Percentiles rank a stretch among this genome's conserved stretches.
phyloP scores from a whole-genome alignment of 2,888 invertebrate species.

The Dichetophora obliterata region DNA sequence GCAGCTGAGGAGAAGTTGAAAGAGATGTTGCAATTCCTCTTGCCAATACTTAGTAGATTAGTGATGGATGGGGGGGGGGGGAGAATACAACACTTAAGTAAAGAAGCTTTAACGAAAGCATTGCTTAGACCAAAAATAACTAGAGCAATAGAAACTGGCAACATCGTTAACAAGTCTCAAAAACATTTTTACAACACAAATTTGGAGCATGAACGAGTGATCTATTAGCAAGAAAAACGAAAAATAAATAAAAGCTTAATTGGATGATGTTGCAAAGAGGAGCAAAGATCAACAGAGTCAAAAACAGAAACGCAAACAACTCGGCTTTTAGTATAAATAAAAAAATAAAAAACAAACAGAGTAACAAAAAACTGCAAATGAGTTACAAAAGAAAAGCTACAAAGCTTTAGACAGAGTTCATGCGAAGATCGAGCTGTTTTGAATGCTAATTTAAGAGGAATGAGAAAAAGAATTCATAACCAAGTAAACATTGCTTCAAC shows the following conservation, averaged over 20 bases:
- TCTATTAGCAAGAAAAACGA: not conserved
- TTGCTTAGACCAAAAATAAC: not conserved
- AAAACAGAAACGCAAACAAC: not conserved
- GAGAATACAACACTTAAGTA: not conserved
- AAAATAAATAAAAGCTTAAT: not conserved
- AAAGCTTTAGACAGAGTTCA: too few relatives aligned
- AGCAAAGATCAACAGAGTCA: not conserved
- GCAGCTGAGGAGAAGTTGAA: not conserved
- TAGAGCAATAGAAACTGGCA: not conserved
- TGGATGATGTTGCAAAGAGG: not conserved
- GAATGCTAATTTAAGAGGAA: too few relatives aligned
- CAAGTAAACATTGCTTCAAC: too few relatives aligned
- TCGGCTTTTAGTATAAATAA: not conserved
- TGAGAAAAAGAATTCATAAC: too few relatives aligned
- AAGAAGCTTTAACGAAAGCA: too few relatives aligned
- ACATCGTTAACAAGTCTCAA: not conserved
- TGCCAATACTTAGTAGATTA: not conserved
- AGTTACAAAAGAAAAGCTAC: too few relatives aligned
- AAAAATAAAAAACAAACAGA: not conserved
- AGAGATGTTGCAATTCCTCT: not conserved
- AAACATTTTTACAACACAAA: not conserved
- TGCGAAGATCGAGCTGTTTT: too few relatives aligned
- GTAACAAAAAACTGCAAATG: not conserved
- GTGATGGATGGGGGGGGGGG: too few relatives aligned
- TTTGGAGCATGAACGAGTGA: slow-evolving; percentile 5